phyloP scores from a whole-genome alignment of 2,888 invertebrate species.

The Lamellibrachia satsuma region DNA sequence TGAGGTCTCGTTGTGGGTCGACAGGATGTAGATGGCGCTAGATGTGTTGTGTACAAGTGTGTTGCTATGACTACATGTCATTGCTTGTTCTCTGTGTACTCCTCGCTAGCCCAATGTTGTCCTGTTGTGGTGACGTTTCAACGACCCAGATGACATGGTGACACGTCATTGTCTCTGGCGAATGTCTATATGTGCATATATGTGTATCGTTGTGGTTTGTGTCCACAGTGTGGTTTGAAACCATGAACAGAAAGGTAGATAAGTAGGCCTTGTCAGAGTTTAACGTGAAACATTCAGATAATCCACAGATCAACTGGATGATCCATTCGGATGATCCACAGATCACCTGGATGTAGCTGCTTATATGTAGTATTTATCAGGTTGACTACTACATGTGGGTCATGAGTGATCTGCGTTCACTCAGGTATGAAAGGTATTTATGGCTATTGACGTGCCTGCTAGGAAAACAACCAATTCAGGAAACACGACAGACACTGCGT shows the following conservation, averaged over 20 bases:
- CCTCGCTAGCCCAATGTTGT: background rate
- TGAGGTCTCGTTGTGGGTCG: background rate
- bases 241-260: background rate
- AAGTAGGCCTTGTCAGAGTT: background rate
- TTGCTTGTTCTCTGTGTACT: background rate
- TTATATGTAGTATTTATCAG: background rate
- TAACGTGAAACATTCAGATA: background rate
- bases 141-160: background rate
- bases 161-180: background rate
- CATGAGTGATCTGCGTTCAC: conserved; percentile 17
- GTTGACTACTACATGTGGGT: background rate
- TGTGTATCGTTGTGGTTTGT: background rate
- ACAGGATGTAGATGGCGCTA: conserved; percentile 4
- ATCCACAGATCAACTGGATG: conserved; percentile 13
- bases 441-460: background rate
- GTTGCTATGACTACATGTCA: background rate
- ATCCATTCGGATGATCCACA: background rate
- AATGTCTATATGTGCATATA: background rate
- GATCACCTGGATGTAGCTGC: background rate
- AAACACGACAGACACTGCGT: background rate
- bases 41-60: background rate
- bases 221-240: background rate
- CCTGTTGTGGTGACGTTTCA: background rate
- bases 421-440: background rate
- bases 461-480: background rate